Evolutionary conservation across 2,888 invertebrate genomes (phyloP), one percentile per base, ranked within the genome.

Genomic region (Sesia apiformis): DNA sequence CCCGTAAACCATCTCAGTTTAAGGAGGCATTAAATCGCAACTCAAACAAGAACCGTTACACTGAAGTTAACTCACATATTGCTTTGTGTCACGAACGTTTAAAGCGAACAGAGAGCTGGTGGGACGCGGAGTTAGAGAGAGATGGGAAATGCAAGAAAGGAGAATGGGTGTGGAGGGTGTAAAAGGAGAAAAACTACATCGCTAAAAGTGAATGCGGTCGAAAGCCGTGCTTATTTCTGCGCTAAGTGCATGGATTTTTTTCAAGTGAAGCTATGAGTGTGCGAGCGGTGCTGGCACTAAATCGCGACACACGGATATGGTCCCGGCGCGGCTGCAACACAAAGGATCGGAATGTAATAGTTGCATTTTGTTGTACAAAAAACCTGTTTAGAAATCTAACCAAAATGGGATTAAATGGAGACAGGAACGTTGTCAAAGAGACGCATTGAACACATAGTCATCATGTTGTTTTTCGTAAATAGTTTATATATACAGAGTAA

Each of bases 191-290:
- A 88, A 89, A 88, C 89, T 88, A 86, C 86, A 85, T 78, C 84
- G 87, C 87, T 88, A 87, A 88, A 88, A 88, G 88, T 88, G 87
- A 89, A 89, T 86, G 89, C 89, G 87, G 89, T 88, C 86, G 87
- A 88, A 87, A 87, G 87, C 83, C 83, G 73, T 82, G 85, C 86
- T 88, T 88, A 87, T 87, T 88, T 85, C 84, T 74, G 71, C 80
- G 79, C 80, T 88, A 89, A 89, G 88, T 87, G 88, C 89, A 87
- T 87, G 86, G 87, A 86, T 87, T 88, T 87, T 76, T 86, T 88
- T 84, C 81, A 84, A 85, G 86, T 83, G 82, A 82, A 76, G 78
- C 77, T 72, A 79, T 76, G 76, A 87, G 80, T 72, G 77, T 68
- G 23, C 38, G 7, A 49, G 59, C 60, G 46, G 53, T 54, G 56